Conservation (phyloP, 2,888 invertebrate species). For the Punctoribates punctum region DNA sequence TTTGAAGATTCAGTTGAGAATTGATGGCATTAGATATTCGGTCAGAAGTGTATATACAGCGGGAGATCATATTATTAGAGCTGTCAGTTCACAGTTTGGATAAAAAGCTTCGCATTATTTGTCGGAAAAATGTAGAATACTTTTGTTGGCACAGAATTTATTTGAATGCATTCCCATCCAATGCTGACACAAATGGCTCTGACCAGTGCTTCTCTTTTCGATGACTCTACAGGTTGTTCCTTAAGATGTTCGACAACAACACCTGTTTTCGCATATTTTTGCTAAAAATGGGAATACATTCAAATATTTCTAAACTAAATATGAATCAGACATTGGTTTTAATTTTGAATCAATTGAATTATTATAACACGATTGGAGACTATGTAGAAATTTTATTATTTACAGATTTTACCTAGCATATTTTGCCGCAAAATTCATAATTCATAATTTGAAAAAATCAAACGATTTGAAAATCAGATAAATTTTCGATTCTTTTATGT, state of each 20-base stretch:
- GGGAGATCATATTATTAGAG: conserved; percentile 10
- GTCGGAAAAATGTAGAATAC: not conserved
- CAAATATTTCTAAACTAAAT: no score
- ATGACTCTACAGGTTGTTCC: not conserved
- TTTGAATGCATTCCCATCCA: not conserved
- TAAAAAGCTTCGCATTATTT: not conserved
- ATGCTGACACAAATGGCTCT: not conserved
- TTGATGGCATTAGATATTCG: not conserved
- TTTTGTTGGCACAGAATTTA: not conserved
- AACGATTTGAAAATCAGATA: no score
- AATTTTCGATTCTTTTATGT: no score
- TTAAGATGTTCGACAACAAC: not conserved
- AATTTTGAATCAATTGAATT: no score
- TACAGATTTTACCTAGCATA: no score
- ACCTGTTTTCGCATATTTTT: not conserved
- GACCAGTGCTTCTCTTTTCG: not conserved
- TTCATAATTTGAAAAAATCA: no score
- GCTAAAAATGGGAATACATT: not conserved
- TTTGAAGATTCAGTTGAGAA: not conserved
- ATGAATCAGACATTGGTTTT: no score
- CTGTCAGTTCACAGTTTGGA: conserved; percentile 5
- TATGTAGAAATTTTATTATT: no score
- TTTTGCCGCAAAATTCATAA: no score
- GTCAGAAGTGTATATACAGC: not conserved
- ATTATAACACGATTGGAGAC: no score